These are phyloP conservation scores for Frieseomelitta varia DNA, from an alignment of 1,140 invertebrate species.

Conservation along the genomic window DNA sequence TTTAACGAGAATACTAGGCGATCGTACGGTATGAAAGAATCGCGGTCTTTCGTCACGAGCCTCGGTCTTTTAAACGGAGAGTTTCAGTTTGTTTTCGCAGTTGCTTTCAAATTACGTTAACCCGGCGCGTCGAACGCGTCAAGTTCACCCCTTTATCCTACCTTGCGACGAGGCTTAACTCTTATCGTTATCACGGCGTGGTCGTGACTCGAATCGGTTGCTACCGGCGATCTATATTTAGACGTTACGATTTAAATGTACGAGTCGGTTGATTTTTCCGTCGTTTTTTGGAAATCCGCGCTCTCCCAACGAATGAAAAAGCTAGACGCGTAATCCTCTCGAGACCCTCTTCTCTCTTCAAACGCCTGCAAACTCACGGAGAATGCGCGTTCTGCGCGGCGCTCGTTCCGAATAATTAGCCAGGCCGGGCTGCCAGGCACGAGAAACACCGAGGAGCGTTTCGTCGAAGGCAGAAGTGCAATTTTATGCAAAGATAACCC, in stretches of 20 bases:
- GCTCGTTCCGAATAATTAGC: constrained; percentile 12
- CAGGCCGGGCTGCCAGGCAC: background rate
- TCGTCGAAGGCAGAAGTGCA: constrained; percentile 13
- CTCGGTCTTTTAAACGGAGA: background rate
- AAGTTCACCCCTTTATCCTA: constrained; percentile 52
- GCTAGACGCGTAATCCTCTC: background rate
- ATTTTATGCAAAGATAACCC: constrained; percentile 55
- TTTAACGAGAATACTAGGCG: constrained; percentile 7
- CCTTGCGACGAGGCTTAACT: constrained; percentile 64
- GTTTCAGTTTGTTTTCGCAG: background rate
- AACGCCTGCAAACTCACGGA: background rate
- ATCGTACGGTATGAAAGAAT: background rate
- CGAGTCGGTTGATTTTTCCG: constrained; percentile 27
- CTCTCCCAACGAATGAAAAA: background rate
- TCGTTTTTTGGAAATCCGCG: background rate
- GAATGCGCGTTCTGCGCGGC: background rate
- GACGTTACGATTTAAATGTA: constrained; percentile 10
- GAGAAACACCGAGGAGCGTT: background rate
- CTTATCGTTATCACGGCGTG: constrained; percentile 78
- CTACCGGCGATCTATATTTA: constrained; percentile 72
- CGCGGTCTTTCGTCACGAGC: background rate
- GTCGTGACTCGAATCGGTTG: constrained; percentile 66
- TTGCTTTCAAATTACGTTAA: constrained; percentile 13
- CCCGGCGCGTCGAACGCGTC: too few species aligned
- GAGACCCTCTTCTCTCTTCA: background rate